Conservation (phyloP, 2,797 vertebrate genomes). For the Periparus ater region DNA sequence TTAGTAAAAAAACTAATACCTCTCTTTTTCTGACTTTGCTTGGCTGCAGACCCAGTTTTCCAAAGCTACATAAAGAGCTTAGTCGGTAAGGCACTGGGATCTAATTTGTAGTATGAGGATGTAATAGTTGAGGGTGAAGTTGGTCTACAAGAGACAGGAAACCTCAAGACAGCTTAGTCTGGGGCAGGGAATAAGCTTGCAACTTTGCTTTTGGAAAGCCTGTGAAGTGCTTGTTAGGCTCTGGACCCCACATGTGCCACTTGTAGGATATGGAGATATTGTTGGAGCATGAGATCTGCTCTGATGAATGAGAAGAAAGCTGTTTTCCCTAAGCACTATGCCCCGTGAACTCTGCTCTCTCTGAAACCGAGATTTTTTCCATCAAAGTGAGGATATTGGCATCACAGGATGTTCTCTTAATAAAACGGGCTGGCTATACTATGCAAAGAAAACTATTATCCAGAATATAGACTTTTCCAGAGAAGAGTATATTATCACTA, state of each 20-base stretch:
- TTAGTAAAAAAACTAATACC: background rate
- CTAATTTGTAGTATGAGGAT: background rate
- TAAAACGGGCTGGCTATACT: background rate
- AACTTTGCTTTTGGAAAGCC: background rate
- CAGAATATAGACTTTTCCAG: background rate
- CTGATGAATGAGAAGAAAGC: background rate
- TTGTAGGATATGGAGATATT: background rate
- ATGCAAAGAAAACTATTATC: background rate
- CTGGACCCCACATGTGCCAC: background rate
- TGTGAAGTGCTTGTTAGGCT: background rate
- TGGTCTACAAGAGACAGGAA: background rate
- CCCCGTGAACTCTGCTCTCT: background rate
- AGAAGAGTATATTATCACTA: background rate
- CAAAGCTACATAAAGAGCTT: background rate
- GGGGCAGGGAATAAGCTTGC: background rate
- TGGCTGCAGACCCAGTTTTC: background rate
- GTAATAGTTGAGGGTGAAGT: background rate
- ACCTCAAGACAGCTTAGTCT: background rate
- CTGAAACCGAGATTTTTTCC: background rate
- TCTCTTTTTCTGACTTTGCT: background rate
- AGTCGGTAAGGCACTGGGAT: background rate
- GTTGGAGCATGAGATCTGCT: background rate
- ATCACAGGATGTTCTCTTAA: background rate
- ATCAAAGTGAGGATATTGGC: background rate
- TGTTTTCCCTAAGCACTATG: background rate